These are phyloP conservation scores for Dynastes tityus DNA, from an alignment of 2,888 invertebrate genomes.

Conservation along the genomic window DNA sequence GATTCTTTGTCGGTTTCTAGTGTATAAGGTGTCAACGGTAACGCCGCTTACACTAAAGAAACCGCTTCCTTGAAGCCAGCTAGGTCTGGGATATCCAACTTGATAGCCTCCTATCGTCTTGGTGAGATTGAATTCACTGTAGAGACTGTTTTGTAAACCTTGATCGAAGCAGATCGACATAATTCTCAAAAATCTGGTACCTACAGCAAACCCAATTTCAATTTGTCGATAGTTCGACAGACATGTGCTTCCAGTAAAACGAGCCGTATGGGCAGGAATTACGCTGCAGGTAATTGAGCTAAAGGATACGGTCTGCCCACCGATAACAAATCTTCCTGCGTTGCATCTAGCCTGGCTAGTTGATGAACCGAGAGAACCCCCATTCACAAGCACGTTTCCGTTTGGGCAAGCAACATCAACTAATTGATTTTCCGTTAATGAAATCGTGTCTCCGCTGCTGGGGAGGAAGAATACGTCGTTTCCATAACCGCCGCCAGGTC, in stretches of 20 bases:
- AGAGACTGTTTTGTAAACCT: conserved; percentile 71
- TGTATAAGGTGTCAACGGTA: conserved; percentile 61
- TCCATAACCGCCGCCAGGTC: conserved; percentile 60
- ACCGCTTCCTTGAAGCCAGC: conserved; percentile 69
- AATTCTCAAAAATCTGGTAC: conserved; percentile 70
- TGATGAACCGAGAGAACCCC: conserved; percentile 36
- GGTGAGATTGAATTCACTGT: conserved; percentile 72
- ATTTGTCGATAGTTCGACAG: conserved; percentile 64
- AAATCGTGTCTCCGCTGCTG: conserved; percentile 52
- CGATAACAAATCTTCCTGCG: conserved; percentile 57
- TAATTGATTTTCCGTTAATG: conserved; percentile 53
- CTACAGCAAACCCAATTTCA: conserved; percentile 72
- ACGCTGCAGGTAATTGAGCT: conserved; percentile 69
- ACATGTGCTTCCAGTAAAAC: conserved; percentile 70
- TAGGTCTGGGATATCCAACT: conserved; percentile 70
- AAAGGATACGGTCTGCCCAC: conserved; percentile 62
- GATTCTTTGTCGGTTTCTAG: conserved; percentile 60
- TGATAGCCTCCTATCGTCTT: conserved; percentile 71
- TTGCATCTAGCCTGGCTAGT: conserved; percentile 54
- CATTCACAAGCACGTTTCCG: conserved; percentile 52
- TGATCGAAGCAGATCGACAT: conserved; percentile 75
- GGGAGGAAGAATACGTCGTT: conserved; percentile 58
- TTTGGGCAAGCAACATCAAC: conserved; percentile 59
- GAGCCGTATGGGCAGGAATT: conserved; percentile 68
- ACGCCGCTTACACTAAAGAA: conserved; percentile 67